Evolutionary conservation across 2,113 vertebrate species (phyloP).

Genomic region (Menidia beryllina): DNA sequence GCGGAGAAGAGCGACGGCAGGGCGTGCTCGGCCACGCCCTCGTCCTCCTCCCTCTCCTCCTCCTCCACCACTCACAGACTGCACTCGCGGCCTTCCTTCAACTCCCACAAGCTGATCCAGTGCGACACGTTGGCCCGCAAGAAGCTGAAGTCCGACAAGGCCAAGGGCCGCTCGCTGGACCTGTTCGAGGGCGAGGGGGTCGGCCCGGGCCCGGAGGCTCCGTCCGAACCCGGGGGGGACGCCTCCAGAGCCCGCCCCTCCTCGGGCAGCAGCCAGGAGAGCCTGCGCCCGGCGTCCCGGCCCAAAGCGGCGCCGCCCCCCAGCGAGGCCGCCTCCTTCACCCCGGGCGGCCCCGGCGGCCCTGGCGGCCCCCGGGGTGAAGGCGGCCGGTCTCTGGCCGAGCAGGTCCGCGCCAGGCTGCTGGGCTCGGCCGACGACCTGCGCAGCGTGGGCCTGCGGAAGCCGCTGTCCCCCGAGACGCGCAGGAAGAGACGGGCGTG

Average conservation of each 20-base stretch:
- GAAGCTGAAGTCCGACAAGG: slow-evolving; percentile 83
- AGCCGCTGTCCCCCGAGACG: slow-evolving; percentile 89
- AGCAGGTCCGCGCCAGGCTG: slow-evolving; percentile 87
- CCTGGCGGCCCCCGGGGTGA: slow-evolving; percentile 12
- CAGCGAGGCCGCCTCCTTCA: slow-evolving; percentile 69
- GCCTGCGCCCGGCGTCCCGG: slow-evolving; percentile 27
- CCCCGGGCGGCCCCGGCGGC: slow-evolving; percentile 39
- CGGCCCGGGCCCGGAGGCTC: background rate
- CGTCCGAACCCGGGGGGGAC: slow-evolving; percentile 36
- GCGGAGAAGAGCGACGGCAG: slow-evolving; percentile 64
- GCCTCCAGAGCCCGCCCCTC: slow-evolving; percentile 75
- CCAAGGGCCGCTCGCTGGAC: slow-evolving; percentile 75
- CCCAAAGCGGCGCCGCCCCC: slow-evolving; percentile 27
- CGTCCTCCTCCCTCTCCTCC: slow-evolving; percentile 79
- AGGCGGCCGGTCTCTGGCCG: slow-evolving; percentile 76
- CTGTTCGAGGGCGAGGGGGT: slow-evolving; percentile 50
- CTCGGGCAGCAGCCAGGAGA: slow-evolving; percentile 79
- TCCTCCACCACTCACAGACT: slow-evolving; percentile 74
- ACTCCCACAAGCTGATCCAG: slow-evolving; percentile 92
- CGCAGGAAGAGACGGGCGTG: slow-evolving; percentile 90
- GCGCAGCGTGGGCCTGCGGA: slow-evolving; percentile 85
- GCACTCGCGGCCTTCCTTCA: slow-evolving; percentile 86
- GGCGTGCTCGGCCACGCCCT: slow-evolving; percentile 78
- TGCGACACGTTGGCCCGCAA: slow-evolving; percentile 92
- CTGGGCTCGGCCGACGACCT: slow-evolving; percentile 88